Base-by-base conservation (phyloP, 2,888 invertebrate species). In the Quadroppia sp. region DNA sequence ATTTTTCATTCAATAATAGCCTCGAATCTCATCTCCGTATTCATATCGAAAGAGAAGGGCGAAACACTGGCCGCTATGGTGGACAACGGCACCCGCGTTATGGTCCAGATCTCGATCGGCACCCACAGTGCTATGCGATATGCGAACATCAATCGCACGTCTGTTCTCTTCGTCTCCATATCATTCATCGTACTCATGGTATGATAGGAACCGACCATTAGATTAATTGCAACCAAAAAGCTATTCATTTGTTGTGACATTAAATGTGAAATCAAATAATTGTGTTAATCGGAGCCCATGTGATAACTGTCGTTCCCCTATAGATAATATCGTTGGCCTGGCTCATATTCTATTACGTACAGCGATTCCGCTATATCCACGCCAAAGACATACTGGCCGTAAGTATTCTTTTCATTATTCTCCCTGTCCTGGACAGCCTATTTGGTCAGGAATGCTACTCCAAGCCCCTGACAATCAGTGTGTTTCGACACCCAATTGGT, bases 261-360 rank as follows among this genome's bases (percentile, higher is more conserved):
- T n/a, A n/a, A n/a, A n/a, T n/a, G n/a, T n/a, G n/a, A n/a, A n/a
- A n/a, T n/a, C n/a, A n/a, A n/a, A n/a, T n/a, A n/a, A n/a, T n/a
- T n/a, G n/a, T n/a, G n/a, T n/a, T n/a, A n/a, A n/a, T n/a, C n/a
- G n/a, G n/a, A n/a, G n/a, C n/a, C n/a, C n/a, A n/a, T n/a, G n/a
- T n/a, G 9, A 36, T 36, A 36, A 36, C 9, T 7, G 36, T 7
- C 36, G 36, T 36, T 9, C 4, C 4, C 9, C 36, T 9, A 36
- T 36, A 67, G 67, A 89, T 94, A 79, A 94, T 95, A 78, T 94
- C 94, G 1, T 85, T 95, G 79, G 92, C 94, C 28, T 96, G 95
- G 95, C 87, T 96, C 56, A 90, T 95, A 76, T 95, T 95, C 85
- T 96, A 96, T 85, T 96, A 96, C 83, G 90, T 96, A 72, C 95